phyloP scores from a whole-genome alignment of 2,797 vertebrate genomes.

The Chrosomus eos region DNA sequence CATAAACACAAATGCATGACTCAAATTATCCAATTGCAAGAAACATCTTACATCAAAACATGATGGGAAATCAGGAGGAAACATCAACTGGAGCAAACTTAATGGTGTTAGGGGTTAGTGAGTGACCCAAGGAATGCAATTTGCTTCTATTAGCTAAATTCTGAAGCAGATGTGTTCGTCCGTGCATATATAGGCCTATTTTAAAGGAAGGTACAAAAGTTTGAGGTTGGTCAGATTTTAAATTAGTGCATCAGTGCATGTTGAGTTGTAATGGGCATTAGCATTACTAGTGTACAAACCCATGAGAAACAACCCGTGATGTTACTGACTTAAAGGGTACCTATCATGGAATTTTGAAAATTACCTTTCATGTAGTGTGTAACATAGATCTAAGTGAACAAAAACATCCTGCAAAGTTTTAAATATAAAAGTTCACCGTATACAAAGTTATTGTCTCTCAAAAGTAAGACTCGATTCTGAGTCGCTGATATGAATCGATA shows the following conservation, averaged over 20 bases:
- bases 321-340: not conserved
- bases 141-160: not conserved
- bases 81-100: conserved; percentile 31
- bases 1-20: conserved; percentile 6
- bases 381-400: no score
- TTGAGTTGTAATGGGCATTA: not conserved
- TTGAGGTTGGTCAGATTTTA: conserved; percentile 21
- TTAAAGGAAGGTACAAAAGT: not conserved
- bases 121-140: conserved; percentile 36
- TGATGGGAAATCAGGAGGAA: conserved; percentile 28
- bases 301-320: conserved; percentile 4
- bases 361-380: no score
- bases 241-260: not conserved
- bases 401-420: no score
- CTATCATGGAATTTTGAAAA: no score
- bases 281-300: not conserved
- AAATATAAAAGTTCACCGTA: no score
- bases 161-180: not conserved
- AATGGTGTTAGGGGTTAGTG: conserved; percentile 34
- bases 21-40: not conserved
- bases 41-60: conserved; percentile 35
- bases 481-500: no score
- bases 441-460: no score
- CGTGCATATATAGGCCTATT: conserved; percentile 10
- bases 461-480: no score